Conservation (phyloP, 2,113 vertebrate genomes). For the Vireo altiloquus region DNA sequence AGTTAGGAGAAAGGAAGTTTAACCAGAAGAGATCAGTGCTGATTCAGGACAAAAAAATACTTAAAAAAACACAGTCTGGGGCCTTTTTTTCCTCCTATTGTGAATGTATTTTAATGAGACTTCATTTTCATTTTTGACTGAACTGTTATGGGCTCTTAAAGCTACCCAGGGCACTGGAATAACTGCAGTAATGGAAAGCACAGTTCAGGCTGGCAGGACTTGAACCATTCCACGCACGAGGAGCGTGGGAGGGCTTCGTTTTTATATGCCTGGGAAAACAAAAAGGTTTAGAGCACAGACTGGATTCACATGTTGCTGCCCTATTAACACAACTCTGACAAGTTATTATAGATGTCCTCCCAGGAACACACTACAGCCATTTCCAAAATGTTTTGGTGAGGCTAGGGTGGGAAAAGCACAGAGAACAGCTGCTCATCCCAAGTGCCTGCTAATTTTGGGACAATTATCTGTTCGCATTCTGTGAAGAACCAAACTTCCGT, state of each 20-base stretch:
- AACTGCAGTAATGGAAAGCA: constrained; percentile 36
- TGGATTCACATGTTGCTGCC: constrained; percentile 12
- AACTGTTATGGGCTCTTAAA: constrained; percentile 23
- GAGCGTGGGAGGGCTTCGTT: constrained; percentile 18
- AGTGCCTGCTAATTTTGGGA: background rate
- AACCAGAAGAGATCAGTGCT: constrained; percentile 48
- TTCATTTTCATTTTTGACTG: constrained; percentile 49
- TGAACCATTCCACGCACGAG: background rate
- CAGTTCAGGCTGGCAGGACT: constrained; percentile 37
- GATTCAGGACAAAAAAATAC: constrained; percentile 57
- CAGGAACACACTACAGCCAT: background rate
- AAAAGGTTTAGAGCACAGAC: background rate
- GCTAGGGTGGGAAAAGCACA: background rate
- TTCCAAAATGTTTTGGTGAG: constrained; percentile 14
- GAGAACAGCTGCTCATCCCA: background rate
- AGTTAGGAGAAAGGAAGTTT: constrained; percentile 36
- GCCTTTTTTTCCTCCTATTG: constrained; percentile 55
- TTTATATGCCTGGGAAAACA: constrained; percentile 26
- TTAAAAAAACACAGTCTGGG: constrained; percentile 55
- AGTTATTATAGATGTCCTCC: background rate
- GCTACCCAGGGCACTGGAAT: constrained; percentile 26
- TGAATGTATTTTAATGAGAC: constrained; percentile 59
- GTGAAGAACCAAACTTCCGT: background rate
- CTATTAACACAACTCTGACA: background rate
- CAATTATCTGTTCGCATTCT: background rate